phyloP scores from a whole-genome alignment of 2,113 vertebrate species.

The Spheniscus mendiculus region DNA sequence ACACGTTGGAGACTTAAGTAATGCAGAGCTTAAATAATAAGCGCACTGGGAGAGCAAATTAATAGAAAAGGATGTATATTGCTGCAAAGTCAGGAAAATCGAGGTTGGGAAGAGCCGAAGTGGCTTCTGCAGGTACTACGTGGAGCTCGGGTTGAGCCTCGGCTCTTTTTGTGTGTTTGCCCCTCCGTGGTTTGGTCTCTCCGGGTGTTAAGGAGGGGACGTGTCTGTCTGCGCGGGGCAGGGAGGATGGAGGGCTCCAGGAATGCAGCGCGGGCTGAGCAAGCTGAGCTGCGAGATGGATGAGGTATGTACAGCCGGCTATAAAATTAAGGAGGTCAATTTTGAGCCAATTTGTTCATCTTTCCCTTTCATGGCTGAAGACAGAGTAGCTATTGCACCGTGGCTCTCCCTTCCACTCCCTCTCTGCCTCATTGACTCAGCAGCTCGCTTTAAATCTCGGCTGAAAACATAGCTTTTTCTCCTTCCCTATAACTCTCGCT shows the following conservation, averaged over 20 bases:
- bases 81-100: not conserved
- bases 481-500: not conserved
- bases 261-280: rapidly evolving
- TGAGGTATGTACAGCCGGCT: not conserved
- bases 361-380: not conserved
- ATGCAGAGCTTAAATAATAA: slow-evolving; percentile 7
- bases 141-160: rapidly evolving
- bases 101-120: not conserved
- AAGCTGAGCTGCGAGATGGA: not conserved
- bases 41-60: not conserved
- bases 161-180: rapidly evolving
- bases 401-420: not conserved
- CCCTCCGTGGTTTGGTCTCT: not conserved
- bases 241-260: not conserved
- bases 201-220: not conserved
- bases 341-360: not conserved
- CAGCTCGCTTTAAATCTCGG: not conserved
- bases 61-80: not conserved
- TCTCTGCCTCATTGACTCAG: not conserved
- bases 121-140: not conserved
- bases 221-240: rapidly evolving
- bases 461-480: not conserved
- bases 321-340: not conserved
- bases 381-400: not conserved
- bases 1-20: slow-evolving; percentile 1